Base-by-base conservation (phyloP, 1,140 invertebrate species). In the Oreohelix idahoensis region DNA sequence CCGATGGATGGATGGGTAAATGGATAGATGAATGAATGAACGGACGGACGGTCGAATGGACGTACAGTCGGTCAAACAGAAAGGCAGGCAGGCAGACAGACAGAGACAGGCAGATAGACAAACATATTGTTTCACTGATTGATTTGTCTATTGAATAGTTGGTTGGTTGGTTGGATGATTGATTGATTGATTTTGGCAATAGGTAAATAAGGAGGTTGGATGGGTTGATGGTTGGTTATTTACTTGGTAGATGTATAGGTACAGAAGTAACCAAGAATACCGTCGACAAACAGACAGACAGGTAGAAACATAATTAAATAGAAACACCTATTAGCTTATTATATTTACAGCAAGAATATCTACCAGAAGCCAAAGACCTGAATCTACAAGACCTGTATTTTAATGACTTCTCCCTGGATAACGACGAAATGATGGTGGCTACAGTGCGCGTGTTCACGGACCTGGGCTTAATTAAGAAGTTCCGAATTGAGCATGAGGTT, bases 401-500 rank as follows among this genome's bases (percentile, higher is more conserved):
- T 92, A 97, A 96, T 94, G 96, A 98, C 93, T 98, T 98, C 89
- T 95, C 96, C 77, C 92, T 98, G 20, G 94, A 95, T 0, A 97
- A 98, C 87, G 97, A 97, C 63, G 97, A 99, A 83, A 99, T 98
- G 0, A 96, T 97, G 87, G 94, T 96, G 86, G 97, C 97, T 0
- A 96, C 97, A 0, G 94, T 98, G 29, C 93, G 97, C 36, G 99
- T 99, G 96, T 99, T 99, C 90, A 93, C 97, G 69, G 96, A 98
- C 81, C 96, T 97, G 86, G 96, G 98, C 91, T 94, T 99, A 26
- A 96, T 98, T 0, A 95, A 96, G 71, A 96, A 96, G 89, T 99
- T 98, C 90, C 96, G 97, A 86, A 98, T 99, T 91, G 97, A 97
- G 0, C 97, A 98, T 87, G 96, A 97, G 90, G 97, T 97, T 93